Evolutionary conservation across 2,888 invertebrate genomes (phyloP).

Genomic region (Melinaea marsaeus): DNA sequence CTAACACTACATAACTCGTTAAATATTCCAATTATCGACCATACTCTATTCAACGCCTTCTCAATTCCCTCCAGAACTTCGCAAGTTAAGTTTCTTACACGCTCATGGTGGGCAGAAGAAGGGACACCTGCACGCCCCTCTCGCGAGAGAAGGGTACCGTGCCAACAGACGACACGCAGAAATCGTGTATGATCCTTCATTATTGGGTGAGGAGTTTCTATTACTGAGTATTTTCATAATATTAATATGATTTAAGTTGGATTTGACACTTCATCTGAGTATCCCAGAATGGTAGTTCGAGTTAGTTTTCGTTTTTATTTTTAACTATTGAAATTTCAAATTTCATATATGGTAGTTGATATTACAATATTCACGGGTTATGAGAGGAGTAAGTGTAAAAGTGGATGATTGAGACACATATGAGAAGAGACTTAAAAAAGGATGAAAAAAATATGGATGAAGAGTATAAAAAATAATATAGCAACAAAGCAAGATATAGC

Average conservation of each 20-base stretch:
- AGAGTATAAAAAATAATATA: no score
- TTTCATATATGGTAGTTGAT: no score
- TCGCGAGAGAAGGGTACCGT: conserved; percentile 81
- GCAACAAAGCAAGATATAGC: neutral
- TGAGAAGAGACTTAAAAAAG: no score
- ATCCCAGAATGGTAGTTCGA: neutral
- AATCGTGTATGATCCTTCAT: conserved; percentile 57
- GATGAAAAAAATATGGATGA: no score
- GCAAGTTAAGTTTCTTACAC: conserved; percentile 54
- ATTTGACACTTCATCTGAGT: neutral
- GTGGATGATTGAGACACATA: no score
- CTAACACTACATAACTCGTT: no score
- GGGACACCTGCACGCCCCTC: conserved; percentile 79
- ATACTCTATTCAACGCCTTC: neutral
- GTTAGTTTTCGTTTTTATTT: no score
- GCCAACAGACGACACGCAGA: conserved; percentile 79
- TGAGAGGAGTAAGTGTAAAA: no score
- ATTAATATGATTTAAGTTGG: neutral
- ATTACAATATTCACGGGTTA: no score
- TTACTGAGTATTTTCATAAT: neutral
- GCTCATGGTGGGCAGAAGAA: conserved; percentile 44
- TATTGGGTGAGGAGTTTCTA: conserved; percentile 44
- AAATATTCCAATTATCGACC: no score
- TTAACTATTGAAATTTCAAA: no score
- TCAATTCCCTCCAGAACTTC: conserved; percentile 46